Base-by-base conservation (phyloP, 2,113 vertebrate genomes). In the Galbula dea region DNA sequence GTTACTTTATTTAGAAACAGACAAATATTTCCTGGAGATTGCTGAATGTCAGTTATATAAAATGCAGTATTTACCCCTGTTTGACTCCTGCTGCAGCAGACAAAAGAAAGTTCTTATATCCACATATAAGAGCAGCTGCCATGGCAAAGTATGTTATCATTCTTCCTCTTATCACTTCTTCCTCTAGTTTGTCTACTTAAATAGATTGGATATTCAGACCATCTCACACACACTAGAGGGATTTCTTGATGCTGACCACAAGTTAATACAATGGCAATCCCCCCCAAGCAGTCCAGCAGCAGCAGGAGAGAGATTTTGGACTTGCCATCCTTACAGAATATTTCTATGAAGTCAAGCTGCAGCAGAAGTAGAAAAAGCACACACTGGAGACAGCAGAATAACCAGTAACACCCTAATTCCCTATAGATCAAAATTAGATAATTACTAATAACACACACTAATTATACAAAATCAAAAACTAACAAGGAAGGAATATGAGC, bases 1-100 rank as follows among this genome's bases (percentile, higher is more conserved):
- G 74, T 46, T 90, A 41, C 74, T 90, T 79, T 55, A 84, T 83
- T 69, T 66, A 90, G 86, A 92, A 95, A 86, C 71, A 92, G 92
- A 90, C 41, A 84, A 86, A 36, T 68, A 92, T 73, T 86, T 94
- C 71, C 86, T 89, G 81, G 83, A 78, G 54, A 79, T 65, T 68
- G 39, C 24, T 86, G 62, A 84, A 86, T 58, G 49, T 13, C 74
- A 75, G 24, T 90, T 86, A 83, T 52, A 86, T 72, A 78, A 88
- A 94, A 45, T 69, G 54, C 36, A 68, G 24, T 32, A 57, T 72
- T 93, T 93, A 92, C 32, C 88, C 17, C 74, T 65, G 45, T 61
- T 83, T 91, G 85, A 85, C 49, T 89, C 45, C 54, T 87, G 62
- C 41, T 83, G 66, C 21, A 66, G 55, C 29, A 69, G 34, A 55